Percentiles rank a stretch among this genome's conserved stretches.
Conservation (phyloP, 2,113 vertebrate species). For the Papio anubis region DNA sequence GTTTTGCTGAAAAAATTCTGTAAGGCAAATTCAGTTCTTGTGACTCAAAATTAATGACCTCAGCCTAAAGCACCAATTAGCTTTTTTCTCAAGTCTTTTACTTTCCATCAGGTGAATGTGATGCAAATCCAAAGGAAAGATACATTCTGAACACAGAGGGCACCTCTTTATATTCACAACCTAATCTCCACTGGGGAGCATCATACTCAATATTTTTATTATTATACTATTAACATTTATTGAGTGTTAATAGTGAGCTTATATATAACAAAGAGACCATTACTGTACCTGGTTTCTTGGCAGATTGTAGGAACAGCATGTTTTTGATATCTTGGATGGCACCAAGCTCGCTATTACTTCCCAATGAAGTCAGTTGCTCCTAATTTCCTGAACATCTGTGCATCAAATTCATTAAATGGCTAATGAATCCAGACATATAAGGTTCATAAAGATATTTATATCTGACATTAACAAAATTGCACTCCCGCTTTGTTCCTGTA, state of each 20-base stretch:
- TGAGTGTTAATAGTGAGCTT: slow-evolving; percentile 74
- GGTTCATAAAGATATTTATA: slow-evolving; percentile 81
- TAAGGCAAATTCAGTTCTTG: neutral
- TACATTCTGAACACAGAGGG: slow-evolving; percentile 29
- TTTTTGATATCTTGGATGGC: slow-evolving; percentile 75
- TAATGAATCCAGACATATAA: slow-evolving; percentile 79
- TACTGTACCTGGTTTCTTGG: slow-evolving; percentile 63
- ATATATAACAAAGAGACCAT: slow-evolving; percentile 64
- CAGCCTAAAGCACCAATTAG: neutral
- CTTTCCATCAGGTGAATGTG: slow-evolving; percentile 28
- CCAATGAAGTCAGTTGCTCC: slow-evolving; percentile 70
- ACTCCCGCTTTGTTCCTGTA: slow-evolving; percentile 66
- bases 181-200: neutral
- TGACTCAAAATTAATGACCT: slow-evolving; percentile 36
- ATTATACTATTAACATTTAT: slow-evolving; percentile 76
- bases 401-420: slow-evolving; percentile 78
- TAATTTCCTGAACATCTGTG: slow-evolving; percentile 81
- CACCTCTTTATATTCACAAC: slow-evolving; percentile 45
- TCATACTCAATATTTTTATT: slow-evolving; percentile 72
- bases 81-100: slow-evolving; percentile 15
- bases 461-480: slow-evolving; percentile 78
- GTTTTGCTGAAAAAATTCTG: neutral
- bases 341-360: slow-evolving; percentile 69
- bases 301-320: slow-evolving; percentile 76
- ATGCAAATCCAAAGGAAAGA: slow-evolving; percentile 55